Base-by-base conservation (phyloP, 2,888 invertebrate species). In the Noctua fimbriata region DNA sequence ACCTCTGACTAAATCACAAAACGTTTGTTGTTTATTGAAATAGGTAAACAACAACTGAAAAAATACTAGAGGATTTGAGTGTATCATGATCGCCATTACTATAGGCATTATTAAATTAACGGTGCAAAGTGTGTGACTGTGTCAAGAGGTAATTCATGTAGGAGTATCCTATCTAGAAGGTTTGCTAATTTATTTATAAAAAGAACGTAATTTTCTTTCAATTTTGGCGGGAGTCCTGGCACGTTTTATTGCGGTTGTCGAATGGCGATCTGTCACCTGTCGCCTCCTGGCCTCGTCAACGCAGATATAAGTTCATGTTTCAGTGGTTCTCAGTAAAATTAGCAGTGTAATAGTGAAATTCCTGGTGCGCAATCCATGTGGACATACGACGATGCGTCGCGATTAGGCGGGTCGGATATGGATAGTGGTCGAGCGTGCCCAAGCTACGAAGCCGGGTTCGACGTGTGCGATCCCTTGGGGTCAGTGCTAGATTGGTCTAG, bases 171-270 rank as follows among this genome's bases (percentile, higher is more conserved):
- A 87, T 84, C 86, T 85, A 88, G 87, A 89, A 90, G 90, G 92
- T 91, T 91, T 84, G 76, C 67, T 76, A 66, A 84, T 84, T 89
- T 87, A 89, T 93, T 92, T 91, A 89, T 91, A 93, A 92, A 93
- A 93, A 92, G 92, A 93, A 89, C 76, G 21, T 81, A 73, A 80
- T 89, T 89, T 93, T 93, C 93, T 93, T 95, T 95, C 93, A 94
- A 94, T 94, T 95, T 96, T 96, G 96, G 96, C 96, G 96, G 96
- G 95, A 95, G 93, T 90, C 89, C 93, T 94, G 94, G 93, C 95
- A 94, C 93, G 93, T 93, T 93, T 92, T 93, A 93, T 89, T 82
- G 88, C 89, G 88, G 91, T 93, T 92, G 93, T 94, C 92, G 92
- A 94, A 95, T 92, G 91, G 92, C 93, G 92, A 94, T 92, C 95